Evolutionary conservation across 2,113 vertebrate species (phyloP), one percentile per base, ranked within the genome.

Genomic region (Nothobranchius furzeri): DNA sequence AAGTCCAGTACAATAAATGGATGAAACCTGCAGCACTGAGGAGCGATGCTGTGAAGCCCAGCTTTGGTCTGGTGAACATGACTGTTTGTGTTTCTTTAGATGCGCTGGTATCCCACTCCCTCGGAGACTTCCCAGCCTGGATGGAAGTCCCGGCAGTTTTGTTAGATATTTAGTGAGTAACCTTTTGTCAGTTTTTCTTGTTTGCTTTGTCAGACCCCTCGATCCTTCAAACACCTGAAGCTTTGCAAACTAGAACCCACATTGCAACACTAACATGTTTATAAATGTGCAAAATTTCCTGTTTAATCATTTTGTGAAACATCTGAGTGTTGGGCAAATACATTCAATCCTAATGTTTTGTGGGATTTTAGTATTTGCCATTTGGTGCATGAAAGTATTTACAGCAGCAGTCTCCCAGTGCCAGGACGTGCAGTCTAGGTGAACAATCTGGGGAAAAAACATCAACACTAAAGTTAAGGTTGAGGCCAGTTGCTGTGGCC

Each of bases 131-230:
- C 95, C 73, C 96, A 97, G 89, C 96, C 96, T 91, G 97, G 95
- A 93, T 98, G 96, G 97, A 99, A 98, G 78, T 97, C 96, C 60
- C 95, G 96, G 79, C 97, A 99, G 89, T 97, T 99, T 93, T 99
- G 97, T 94, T 99, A 96, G 86, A 92, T 85, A 90, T 17, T 25
- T 89, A 85, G 93, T 94, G 85, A 93, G 93, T 93, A 89, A 86
- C 66, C 62, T 85, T 84, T 84, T 64, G 75, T 85, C 59, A 50
- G 54, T 70, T 47, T 57, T 30, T 24, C 47, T 51, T 51, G 37
- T 64, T 62, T 30, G 40, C 40, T 45, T 49, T 77, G 15, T 11
- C 12, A 73, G 36, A 9, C 6, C 37, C 14, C 12, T 51, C 57
- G 15, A 36, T 47, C 25, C n/a, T 24, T n/a, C 64, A 61, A 15